Evolutionary conservation across 2,888 invertebrate species (phyloP).

Genomic region (Cetonia aurata): DNA sequence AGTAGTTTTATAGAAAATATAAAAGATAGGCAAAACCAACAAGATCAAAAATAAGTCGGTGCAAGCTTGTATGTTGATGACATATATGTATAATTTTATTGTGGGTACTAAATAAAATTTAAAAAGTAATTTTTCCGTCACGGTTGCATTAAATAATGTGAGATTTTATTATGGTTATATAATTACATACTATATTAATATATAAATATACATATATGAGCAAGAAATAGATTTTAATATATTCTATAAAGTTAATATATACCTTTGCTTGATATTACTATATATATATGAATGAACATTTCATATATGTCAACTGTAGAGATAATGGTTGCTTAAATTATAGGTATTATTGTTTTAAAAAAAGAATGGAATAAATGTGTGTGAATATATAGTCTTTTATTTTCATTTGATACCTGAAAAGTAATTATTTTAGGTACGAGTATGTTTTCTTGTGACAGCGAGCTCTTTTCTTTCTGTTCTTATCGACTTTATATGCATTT

Average conservation of each 20-base stretch:
- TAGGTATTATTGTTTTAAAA: conserved; percentile 43
- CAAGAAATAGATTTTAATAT: conserved; percentile 59
- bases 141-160: conserved; percentile 58
- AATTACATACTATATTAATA: conserved; percentile 50
- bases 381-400: conserved; percentile 45
- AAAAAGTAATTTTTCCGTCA: conserved; percentile 34
- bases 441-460: no score
- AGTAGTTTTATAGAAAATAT: conserved; percentile 20
- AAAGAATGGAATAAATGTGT: conserved; percentile 51
- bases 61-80: conserved; percentile 39
- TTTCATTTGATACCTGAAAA: conserved; percentile 18
- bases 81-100: conserved; percentile 33
- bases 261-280: conserved; percentile 47
- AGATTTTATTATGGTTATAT: conserved; percentile 59
- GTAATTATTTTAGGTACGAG: conserved; percentile 7
- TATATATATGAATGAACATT: conserved; percentile 25
- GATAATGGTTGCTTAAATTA: conserved; percentile 51
- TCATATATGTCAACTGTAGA: conserved; percentile 41
- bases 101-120: conserved; percentile 40
- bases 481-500: no score
- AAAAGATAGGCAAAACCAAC: conserved; percentile 9
- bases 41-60: conserved; percentile 37
- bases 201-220: conserved; percentile 41
- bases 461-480: no score
- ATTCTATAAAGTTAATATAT: conserved; percentile 57